Evolutionary conservation across 2,888 invertebrate genomes (phyloP), one percentile per base, ranked within the genome.

Genomic region (Idaea straminata): DNA sequence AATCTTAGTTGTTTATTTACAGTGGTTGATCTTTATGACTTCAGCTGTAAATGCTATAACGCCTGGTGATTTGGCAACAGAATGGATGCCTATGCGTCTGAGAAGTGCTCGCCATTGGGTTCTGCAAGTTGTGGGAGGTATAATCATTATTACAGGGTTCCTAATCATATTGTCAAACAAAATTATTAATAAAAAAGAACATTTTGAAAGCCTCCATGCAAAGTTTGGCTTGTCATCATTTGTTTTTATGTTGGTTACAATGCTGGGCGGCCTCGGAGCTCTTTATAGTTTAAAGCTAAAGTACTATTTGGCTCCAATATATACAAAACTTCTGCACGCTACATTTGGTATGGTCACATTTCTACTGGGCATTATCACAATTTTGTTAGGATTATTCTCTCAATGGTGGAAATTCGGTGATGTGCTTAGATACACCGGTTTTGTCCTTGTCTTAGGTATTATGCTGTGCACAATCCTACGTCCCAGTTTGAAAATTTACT

Each of bases 21-120:
- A 93, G 93, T 93, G 93, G 93, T 73, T 91, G 69, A 74, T 93
- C 62, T 73, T 93, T 47, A 92, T 93, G 93, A 87, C 91, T 15
- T 82, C 91, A 61, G 93, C 92, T 34, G 82, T 93, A 47, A 93
- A 93, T 79, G 85, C 93, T 13, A 83, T 93, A 13, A 88, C 91
- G 59, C 92, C 93, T 5, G 92, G 92, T 25, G 93, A 93, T 71
- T 76, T 89, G 60, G 92, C 93, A 16, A 91, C 93, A n/a, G 92
- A 92, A 71, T 93, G 92, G 93, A 91, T 93, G 89, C 93, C 93
- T 1, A 88, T 92, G 74, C 80, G 91, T 61, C 77, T 92, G 57
- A 80, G 89, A 65, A 91, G 92, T 75, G 91, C 92, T 62, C 87
- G 93, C 47, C 93, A 93, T 75, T 93, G 93, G 93, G 82, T 93